Evolutionary conservation across 2,797 vertebrate species (phyloP), one percentile per base, ranked within the genome.

Genomic region (Danio kyathit): DNA sequence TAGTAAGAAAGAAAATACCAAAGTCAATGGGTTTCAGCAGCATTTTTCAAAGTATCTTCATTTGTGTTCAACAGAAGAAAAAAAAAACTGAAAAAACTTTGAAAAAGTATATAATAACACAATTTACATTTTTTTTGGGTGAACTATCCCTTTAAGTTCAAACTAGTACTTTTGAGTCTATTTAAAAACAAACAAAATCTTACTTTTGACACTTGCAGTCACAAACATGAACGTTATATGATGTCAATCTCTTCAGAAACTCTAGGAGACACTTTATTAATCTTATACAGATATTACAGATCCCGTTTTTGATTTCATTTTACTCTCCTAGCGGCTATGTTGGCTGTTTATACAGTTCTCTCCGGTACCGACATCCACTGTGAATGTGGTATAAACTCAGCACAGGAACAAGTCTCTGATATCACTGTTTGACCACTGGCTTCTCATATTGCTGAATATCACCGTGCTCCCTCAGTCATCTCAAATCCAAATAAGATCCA

Each of bases 401-500:
- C 17, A n/a, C 21, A 51, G 13, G 56, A 44, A 44, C 17, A 46
- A 17, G 49, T 74, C 63, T 63, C 79, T 51, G 72, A 74, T 65
- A 69, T 75, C 52, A 61, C 56, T n/a, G 64, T 75, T 60, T 61
- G 54, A 59, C 61, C 54, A 43, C 38, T 9, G 63, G 49, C 64
- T 60, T 44, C 54, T 54, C 56, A 75, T 51, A 61, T 63, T 46
- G 67, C 63, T 72, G 57, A 52, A 54, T 72, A 71, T 54, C 59
- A 63, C 67, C 7, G 13, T 9, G 38, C 67, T 54, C 48, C 44
- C 48, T 54, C 19, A 6, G 11, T 29, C 48, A 38, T 72, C 19
- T n/a, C 56, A 21, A 79, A 79, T 52, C 29, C 43, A 71, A 79
- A 71, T 51, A 61, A 71, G 66, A 71, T 52, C 44, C 17, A 29